Conservation (phyloP, 2,888 invertebrate genomes). For the Prosopocoilus inquinatus region DNA sequence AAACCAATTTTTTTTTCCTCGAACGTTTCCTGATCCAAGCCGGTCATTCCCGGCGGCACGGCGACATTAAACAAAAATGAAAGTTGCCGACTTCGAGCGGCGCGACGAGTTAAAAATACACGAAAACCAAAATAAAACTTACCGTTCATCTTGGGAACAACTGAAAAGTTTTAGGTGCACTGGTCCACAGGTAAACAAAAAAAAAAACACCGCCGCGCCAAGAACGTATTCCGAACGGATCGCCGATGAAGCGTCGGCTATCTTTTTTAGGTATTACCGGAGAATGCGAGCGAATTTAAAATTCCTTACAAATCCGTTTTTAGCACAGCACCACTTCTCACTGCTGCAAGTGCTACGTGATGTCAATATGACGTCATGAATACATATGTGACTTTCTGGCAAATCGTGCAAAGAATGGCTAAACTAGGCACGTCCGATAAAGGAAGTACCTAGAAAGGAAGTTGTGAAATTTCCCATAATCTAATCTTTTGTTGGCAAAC, state of each 20-base stretch:
- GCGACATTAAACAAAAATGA: too few relatives aligned
- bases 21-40: neutral
- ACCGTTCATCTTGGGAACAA: neutral
- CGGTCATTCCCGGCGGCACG: neutral
- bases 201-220: neutral
- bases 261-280: too few relatives aligned
- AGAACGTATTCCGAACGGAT: neutral
- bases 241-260: too few relatives aligned
- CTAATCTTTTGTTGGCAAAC: too few relatives aligned
- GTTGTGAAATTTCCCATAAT: slow-evolving; percentile 4
- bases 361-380: slow-evolving; percentile 22
- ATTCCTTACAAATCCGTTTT: neutral
- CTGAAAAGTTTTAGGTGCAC: neutral
- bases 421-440: neutral
- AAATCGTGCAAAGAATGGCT: slow-evolving; percentile 5
- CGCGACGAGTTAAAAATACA: too few relatives aligned
- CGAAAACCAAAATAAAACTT: neutral
- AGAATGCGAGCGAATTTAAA: neutral
- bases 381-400: slow-evolving; percentile 16
- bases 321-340: neutral
- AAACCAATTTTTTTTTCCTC: neutral
- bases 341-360: slow-evolving; percentile 4
- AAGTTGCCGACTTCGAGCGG: too few relatives aligned
- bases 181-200: neutral
- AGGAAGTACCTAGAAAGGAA: slow-evolving; percentile 3